Conservation (phyloP, 2,888 invertebrate species). For the Noctuana brunneofusca region DNA sequence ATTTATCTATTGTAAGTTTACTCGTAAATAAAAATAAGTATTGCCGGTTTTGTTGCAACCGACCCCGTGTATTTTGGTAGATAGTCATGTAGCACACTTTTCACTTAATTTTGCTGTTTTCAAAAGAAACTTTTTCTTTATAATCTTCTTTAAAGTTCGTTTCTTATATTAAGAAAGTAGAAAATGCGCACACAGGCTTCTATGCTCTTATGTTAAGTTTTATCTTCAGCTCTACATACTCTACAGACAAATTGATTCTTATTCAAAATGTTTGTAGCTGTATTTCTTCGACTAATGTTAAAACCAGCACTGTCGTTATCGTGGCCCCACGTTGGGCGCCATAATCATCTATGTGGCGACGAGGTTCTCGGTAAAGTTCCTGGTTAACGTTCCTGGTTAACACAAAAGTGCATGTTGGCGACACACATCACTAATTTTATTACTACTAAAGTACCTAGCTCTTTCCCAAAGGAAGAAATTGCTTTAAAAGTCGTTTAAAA, state of each 20-base stretch:
- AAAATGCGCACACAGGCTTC: too few species aligned
- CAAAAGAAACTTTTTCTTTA: neutral
- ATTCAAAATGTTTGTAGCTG: too few species aligned
- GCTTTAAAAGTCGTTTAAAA: neutral
- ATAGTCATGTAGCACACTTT: neutral
- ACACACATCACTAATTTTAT: neutral
- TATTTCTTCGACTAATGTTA: too few species aligned
- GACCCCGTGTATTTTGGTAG: neutral
- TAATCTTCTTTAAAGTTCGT: too few species aligned
- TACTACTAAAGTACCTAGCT: neutral
- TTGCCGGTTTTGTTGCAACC: slow-evolving; percentile 6
- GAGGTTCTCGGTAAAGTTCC: neutral
- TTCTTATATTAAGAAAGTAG: too few species aligned
- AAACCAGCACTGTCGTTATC: too few species aligned
- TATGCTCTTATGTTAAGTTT: too few species aligned
- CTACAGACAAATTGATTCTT: too few species aligned
- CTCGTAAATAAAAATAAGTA: slow-evolving; percentile 15
- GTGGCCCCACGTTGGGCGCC: neutral
- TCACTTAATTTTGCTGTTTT: neutral
- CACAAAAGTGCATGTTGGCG: neutral
- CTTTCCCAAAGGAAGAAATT: neutral
- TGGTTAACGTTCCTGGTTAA: too few species aligned
- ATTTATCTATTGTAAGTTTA: slow-evolving; percentile 28
- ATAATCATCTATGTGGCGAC: neutral
- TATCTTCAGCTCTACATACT: too few species aligned